Conservation (phyloP, 2,888 invertebrate species). For the Drosophila neonasuta region DNA sequence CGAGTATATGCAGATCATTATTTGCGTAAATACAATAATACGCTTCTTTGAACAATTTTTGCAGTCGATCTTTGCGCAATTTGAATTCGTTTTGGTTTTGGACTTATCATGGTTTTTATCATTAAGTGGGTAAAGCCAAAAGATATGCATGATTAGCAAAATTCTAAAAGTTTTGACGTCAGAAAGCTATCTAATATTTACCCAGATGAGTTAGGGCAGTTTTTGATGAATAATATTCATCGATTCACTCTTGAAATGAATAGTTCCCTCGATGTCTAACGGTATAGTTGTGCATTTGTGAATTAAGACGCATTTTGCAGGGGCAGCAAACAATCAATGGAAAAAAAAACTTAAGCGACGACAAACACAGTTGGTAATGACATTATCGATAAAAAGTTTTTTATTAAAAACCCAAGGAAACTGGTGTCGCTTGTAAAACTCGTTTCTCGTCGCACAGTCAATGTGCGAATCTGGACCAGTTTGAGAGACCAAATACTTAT, state of each 20-base stretch:
- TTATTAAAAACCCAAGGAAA: slow-evolving; percentile 30
- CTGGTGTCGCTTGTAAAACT: slow-evolving; percentile 59
- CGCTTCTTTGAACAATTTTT: not conserved
- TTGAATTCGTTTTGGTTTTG: not conserved
- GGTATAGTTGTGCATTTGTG: not conserved
- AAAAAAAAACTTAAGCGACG: slow-evolving; percentile 5
- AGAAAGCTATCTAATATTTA: not conserved
- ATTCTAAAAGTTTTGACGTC: slow-evolving; percentile 7
- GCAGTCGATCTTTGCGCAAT: not conserved
- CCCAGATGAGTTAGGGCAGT: not conserved
- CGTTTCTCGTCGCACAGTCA: slow-evolving; percentile 34
- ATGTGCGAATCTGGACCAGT: slow-evolving; percentile 39
- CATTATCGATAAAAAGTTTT: slow-evolving; percentile 21
- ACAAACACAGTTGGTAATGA: slow-evolving; percentile 3
- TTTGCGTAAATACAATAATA: not conserved
- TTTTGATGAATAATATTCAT: not conserved
- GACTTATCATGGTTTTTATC: slow-evolving; percentile 6
- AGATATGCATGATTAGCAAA: not conserved
- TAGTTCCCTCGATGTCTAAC: not conserved
- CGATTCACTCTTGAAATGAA: not conserved
- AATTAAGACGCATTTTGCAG: slow-evolving; percentile 7
- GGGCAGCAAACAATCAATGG: slow-evolving; percentile 6
- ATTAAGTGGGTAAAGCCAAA: slow-evolving; percentile 6
- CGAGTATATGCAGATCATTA: not conserved
- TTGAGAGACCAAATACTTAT: slow-evolving; percentile 1